These are phyloP conservation scores for Opisthograptis luteolata DNA, from an alignment of 2,888 invertebrate species.

Conservation along the genomic window DNA sequence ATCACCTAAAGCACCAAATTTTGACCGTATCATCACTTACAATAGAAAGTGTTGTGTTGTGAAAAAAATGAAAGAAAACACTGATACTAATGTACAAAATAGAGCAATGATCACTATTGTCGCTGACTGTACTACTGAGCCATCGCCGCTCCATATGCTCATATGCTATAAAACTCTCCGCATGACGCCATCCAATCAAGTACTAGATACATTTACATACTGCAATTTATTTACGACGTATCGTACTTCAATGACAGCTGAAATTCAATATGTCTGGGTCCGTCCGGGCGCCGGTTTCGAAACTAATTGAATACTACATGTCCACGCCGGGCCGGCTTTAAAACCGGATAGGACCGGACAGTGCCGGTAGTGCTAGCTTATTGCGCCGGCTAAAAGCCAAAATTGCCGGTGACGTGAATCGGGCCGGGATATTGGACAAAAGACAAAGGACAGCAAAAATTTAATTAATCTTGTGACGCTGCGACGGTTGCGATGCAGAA, in stretches of 20 bases:
- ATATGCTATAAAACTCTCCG: no score
- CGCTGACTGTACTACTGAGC: no score
- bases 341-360: constrained; percentile 29
- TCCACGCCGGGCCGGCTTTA: constrained; percentile 38
- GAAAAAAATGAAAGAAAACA: no score
- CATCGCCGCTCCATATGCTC: no score
- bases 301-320: constrained; percentile 53
- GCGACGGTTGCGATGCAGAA: constrained; percentile 4
- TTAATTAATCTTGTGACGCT: constrained; percentile 23
- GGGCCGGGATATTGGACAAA: constrained; percentile 30
- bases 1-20: no score
- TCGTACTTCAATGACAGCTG: constrained; percentile 41
- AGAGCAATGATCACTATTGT: no score
- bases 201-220: no score
- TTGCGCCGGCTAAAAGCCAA: constrained; percentile 31
- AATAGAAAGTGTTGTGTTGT: no score
- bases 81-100: no score
- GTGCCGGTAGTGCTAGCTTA: constrained; percentile 17
- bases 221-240: constrained; percentile 31
- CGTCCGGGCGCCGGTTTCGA: constrained; percentile 32
- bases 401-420: constrained; percentile 27
- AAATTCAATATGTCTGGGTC: constrained; percentile 49
- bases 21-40: no score
- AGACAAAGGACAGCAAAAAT: no score
- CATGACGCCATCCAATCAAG: no score